Conservation (phyloP, 2,797 vertebrate species). For the Sebastes kiyomatsui region DNA sequence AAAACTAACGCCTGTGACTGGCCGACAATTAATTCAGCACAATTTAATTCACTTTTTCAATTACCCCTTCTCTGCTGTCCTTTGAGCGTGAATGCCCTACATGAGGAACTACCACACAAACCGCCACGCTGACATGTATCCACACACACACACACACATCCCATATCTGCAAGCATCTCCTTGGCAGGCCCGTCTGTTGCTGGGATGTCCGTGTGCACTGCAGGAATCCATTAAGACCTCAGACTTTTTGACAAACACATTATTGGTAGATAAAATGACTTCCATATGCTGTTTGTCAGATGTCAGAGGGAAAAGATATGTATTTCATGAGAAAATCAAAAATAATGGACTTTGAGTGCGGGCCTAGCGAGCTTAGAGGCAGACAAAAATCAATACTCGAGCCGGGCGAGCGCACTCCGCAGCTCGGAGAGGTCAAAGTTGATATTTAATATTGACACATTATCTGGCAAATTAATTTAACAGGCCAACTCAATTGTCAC, state of each 20-base stretch:
- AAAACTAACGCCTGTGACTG: constrained; percentile 31
- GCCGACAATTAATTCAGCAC: constrained; percentile 49
- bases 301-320: constrained; percentile 87
- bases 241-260: constrained; percentile 89
- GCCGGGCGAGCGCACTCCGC: constrained; percentile 64
- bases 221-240: constrained; percentile 86
- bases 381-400: constrained; percentile 86
- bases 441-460: constrained; percentile 88
- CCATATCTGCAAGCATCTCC: constrained; percentile 73
- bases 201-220: constrained; percentile 67
- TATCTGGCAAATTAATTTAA: constrained; percentile 87
- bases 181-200: constrained; percentile 77
- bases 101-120: constrained; percentile 37
- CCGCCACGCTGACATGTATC: constrained; percentile 15
- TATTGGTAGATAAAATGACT: constrained; percentile 89
- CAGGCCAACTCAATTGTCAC: constrained; percentile 79
- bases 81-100: constrained; percentile 40
- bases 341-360: constrained; percentile 89
- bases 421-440: constrained; percentile 80
- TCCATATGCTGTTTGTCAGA: constrained; percentile 92
- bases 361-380: constrained; percentile 75
- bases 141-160: neutral
- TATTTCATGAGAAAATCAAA: constrained; percentile 92
- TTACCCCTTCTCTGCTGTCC: constrained; percentile 36
- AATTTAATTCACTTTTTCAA: constrained; percentile 57